Evolutionary conservation across 2,113 vertebrate genomes (phyloP).

Genomic region (Ctenomys sociabilis): DNA sequence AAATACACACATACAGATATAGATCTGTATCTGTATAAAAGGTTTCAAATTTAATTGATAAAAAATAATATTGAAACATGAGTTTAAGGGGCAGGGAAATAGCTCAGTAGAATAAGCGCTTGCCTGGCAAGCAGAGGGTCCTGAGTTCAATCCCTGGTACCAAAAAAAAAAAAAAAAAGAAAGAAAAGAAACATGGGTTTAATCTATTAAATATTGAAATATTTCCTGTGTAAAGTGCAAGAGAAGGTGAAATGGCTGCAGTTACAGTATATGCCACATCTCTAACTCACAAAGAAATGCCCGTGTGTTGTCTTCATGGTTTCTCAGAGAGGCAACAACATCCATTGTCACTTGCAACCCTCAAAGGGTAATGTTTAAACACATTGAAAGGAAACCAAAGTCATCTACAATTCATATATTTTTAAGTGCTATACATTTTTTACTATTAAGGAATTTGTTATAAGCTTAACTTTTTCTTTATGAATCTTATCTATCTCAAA

Average conservation of each 20-base stretch:
- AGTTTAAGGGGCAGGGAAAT: too few species aligned
- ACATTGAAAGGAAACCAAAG: neutral
- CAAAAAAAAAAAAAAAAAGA: too few species aligned
- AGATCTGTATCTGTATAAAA: neutral
- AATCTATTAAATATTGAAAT: neutral
- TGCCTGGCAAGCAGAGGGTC: too few species aligned
- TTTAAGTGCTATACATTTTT: neutral
- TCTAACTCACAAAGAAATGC: neutral
- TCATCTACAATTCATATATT: neutral
- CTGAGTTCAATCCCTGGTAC: too few species aligned
- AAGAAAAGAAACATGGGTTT: neutral
- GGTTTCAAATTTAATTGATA: neutral
- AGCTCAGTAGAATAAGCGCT: too few species aligned
- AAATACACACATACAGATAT: too few species aligned
- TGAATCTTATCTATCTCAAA: neutral
- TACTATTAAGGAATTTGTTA: neutral
- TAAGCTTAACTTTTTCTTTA: neutral
- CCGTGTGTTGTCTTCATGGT: too few species aligned
- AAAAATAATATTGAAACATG: neutral
- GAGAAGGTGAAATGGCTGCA: accelerated
- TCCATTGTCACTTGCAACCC: neutral
- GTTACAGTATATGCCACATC: neutral
- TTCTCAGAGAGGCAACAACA: accelerated
- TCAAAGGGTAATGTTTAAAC: neutral
- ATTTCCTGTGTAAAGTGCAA: neutral